Conservation (phyloP, 2,797 vertebrate species). For the Siniperca scherzeri region DNA sequence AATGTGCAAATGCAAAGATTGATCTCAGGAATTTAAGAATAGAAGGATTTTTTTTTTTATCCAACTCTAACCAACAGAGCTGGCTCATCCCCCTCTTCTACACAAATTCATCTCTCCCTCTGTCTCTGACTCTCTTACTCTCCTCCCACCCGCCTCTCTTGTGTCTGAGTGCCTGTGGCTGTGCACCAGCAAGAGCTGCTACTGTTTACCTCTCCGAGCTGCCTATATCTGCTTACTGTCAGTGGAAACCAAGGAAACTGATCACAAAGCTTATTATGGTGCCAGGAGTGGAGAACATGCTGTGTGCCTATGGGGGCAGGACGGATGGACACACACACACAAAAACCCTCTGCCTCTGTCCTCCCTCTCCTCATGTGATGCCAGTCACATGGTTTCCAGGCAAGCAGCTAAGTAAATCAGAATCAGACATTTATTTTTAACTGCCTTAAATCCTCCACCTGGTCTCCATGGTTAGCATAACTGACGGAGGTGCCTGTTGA, state of each 20-base stretch:
- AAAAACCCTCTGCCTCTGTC: slow-evolving; percentile 44
- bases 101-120: slow-evolving; percentile 44
- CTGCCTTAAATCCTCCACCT: slow-evolving; percentile 80
- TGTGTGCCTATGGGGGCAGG: slow-evolving; percentile 43
- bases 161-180: slow-evolving; percentile 58
- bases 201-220: slow-evolving; percentile 79
- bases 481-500: slow-evolving; percentile 49
- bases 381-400: slow-evolving; percentile 88
- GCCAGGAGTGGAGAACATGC: slow-evolving; percentile 64
- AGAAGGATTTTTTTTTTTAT: neutral
- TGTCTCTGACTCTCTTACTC: slow-evolving; percentile 42
- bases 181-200: slow-evolving; percentile 67
- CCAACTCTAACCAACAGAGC: slow-evolving; percentile 21
- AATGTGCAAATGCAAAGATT: neutral
- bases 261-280: slow-evolving; percentile 85
- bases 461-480: slow-evolving; percentile 70
- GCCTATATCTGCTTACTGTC: slow-evolving; percentile 83
- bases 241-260: slow-evolving; percentile 84
- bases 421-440: slow-evolving; percentile 88
- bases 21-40: neutral
- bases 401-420: slow-evolving; percentile 86
- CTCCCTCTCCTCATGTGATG: slow-evolving; percentile 82
- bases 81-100: slow-evolving; percentile 29
- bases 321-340: slow-evolving; percentile 19
- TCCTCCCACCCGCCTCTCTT: slow-evolving; percentile 43